Evolutionary conservation across 2,888 invertebrate genomes (phyloP).

Genomic region (Catocala sponsa): DNA sequence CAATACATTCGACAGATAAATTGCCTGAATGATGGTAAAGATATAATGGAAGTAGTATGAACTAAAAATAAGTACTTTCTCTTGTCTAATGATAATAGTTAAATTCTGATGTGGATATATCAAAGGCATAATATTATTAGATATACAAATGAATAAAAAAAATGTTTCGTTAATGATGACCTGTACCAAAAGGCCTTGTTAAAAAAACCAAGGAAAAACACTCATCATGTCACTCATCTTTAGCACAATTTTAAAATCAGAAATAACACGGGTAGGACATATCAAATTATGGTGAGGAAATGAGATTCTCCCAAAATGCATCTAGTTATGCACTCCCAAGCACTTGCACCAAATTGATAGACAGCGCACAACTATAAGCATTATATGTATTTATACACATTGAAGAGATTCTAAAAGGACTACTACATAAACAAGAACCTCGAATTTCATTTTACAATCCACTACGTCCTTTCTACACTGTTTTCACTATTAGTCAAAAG

Average conservation of each 20-base stretch:
- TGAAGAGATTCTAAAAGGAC: slow-evolving; percentile 8
- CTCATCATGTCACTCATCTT: slow-evolving; percentile 25
- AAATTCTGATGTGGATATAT: neutral
- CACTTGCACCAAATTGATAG: slow-evolving; percentile 11
- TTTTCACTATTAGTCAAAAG: neutral
- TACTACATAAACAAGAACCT: slow-evolving; percentile 5
- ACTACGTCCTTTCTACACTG: slow-evolving; percentile 2
- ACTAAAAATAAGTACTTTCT: neutral
- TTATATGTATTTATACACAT: slow-evolving; percentile 1
- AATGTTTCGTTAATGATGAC: slow-evolving; percentile 16
- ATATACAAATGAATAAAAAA: neutral
- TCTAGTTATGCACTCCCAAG: slow-evolving; percentile 24
- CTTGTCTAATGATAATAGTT: neutral
- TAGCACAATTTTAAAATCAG: slow-evolving; percentile 33
- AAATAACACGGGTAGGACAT: slow-evolving; percentile 27
- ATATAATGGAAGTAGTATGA: neutral
- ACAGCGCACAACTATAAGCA: slow-evolving; percentile 21
- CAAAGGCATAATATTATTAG: slow-evolving; percentile 1
- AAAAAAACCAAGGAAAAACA: slow-evolving; percentile 14
- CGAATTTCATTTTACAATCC: neutral
- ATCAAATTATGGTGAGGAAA: slow-evolving; percentile 9
- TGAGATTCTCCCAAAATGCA: slow-evolving; percentile 9
- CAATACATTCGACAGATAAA: slow-evolving; percentile 27
- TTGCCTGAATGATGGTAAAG: slow-evolving; percentile 5
- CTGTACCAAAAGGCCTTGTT: slow-evolving; percentile 30